A percentile compares a stretch with the other conserved stretches of the same genome.
Evolutionary conservation across 2,797 vertebrate genomes (phyloP).

Genomic region (Nyctalus aviator): DNA sequence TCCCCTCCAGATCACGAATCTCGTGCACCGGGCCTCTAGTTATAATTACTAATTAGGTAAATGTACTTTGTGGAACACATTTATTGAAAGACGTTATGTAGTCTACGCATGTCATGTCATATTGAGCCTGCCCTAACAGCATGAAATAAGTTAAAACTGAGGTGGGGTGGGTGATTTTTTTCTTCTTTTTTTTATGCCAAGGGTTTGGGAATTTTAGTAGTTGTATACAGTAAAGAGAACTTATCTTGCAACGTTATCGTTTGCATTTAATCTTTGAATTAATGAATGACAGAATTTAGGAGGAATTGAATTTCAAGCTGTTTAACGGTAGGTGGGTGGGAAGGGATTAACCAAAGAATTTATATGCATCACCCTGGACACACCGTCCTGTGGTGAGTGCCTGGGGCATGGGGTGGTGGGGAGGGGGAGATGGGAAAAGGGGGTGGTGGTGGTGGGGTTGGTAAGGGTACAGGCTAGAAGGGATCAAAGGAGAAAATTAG

Average conservation of each 20-base stretch:
- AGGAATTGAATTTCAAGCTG: not conserved
- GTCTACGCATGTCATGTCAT: not conserved
- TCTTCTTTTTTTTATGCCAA: not conserved
- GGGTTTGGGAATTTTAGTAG: conserved; percentile 16
- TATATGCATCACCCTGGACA: no score
- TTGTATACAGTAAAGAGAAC: not conserved
- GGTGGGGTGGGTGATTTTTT: not conserved
- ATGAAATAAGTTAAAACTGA: not conserved
- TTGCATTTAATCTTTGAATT: not conserved
- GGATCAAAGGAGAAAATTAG: no score
- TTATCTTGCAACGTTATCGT: not conserved
- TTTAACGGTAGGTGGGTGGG: not conserved
- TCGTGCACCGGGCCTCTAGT: no score
- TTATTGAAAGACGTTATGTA: not conserved
- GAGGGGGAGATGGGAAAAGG: no score
- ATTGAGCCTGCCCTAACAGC: not conserved
- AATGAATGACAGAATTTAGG: not conserved
- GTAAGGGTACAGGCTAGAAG: no score
- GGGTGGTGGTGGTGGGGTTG: no score
- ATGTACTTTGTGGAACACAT: not conserved
- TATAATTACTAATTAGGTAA: not conserved
- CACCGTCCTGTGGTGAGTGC: no score
- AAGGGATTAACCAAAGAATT: no score
- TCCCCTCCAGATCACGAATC: no score
- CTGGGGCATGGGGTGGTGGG: no score